Evolutionary conservation across 1,140 invertebrate genomes (phyloP).

Genomic region (Ostrea edulis): DNA sequence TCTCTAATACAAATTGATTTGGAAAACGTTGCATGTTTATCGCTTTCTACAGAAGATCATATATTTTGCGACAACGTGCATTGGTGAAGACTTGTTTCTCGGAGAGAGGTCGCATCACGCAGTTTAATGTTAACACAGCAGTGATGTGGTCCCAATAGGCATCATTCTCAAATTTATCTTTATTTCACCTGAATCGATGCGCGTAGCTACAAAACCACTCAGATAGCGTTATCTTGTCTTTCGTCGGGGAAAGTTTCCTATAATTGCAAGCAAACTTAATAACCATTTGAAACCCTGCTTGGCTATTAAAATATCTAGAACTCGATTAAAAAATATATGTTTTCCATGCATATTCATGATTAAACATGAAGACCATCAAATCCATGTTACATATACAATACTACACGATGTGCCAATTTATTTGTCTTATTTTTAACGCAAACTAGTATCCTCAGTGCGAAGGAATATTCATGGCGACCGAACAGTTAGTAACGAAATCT

Average conservation of each 20-base stretch:
- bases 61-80: not conserved
- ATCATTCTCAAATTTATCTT: not conserved
- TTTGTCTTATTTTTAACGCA: no score
- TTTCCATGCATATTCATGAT: not conserved
- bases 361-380: not conserved
- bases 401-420: no score
- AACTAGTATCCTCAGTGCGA: no score
- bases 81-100: not conserved
- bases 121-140: not conserved
- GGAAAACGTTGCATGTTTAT: not conserved
- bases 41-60: not conserved
- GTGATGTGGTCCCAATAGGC: not conserved
- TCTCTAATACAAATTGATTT: not conserved
- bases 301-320: not conserved
- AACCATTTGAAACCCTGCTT: not conserved
- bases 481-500: no score
- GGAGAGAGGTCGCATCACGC: not conserved
- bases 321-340: no score
- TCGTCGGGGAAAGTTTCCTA: not conserved
- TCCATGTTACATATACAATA: no score
- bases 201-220: not conserved
- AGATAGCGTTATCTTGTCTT: constrained; percentile 9
- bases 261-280: not conserved
- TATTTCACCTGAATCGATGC: not conserved
- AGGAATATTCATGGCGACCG: no score